Evolutionary conservation across 2,113 vertebrate species (phyloP), one percentile per base, ranked within the genome.

Genomic region (Dendropsophus ebraccatus): DNA sequence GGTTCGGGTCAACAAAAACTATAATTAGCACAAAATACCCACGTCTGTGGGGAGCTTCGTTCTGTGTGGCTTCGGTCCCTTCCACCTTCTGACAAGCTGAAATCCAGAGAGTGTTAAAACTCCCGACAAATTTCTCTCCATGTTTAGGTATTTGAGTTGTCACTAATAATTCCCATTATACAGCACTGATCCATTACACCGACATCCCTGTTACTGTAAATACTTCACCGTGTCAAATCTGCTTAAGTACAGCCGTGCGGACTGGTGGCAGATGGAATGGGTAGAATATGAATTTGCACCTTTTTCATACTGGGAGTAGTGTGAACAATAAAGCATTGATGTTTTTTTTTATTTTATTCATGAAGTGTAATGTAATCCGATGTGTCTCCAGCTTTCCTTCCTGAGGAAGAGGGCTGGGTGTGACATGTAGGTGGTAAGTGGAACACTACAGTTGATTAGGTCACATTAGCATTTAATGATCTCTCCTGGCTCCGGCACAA

Each of bases 381-480:
- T 35, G 75, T 25, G 84, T 70, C 70, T 85, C 75, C 84, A 85
- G 75, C 62, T 72, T 79, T 79, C 84, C 84, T 85, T 85, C 84
- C 84, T 79, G 60, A 85, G 84, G 84, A 85, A 79, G 75, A 54
- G 47, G 84, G 47, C 62, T 28, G 84, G 84, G 84, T 69, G 83
- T 41, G 84, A 85, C 84, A 70, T 54, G 75, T 52, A 70, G 84
- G 84, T 69, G 75, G 75, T 67, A 79, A 77, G 58, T 78, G 58
- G 84, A 70, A 72, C 84, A 70, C 47, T 37, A 50, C 47, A 70
- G 60, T 45, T 70, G 75, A 79, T 85, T 85, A 79, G 28, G 75
- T 79, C 75, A 70, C 45, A 85, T 65, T 67, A 77, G 73, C 83
- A 62, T 85, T 85, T 79, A 67, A 79, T 70, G 84, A 78, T 67